Evolutionary conservation across 2,888 invertebrate genomes (phyloP).

Genomic region (Stenichneumon culpator): DNA sequence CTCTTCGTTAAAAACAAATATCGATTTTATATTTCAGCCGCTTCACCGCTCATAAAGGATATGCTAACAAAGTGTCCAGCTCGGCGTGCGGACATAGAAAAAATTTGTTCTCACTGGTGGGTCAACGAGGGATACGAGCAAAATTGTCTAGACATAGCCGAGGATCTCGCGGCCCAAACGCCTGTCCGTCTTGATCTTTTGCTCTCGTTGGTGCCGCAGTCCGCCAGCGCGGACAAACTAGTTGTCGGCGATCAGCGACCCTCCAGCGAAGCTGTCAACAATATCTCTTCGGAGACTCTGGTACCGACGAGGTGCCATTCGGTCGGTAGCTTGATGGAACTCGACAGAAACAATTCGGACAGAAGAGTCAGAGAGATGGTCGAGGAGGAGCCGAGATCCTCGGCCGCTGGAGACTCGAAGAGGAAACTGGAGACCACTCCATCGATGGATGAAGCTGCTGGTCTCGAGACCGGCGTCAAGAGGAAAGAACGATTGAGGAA

Average conservation of each 20-base stretch:
- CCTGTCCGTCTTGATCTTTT: slow-evolving; percentile 95
- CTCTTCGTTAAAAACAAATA: background rate
- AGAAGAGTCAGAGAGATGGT: slow-evolving; percentile 81
- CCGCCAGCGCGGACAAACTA: slow-evolving; percentile 90
- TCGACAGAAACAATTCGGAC: slow-evolving; percentile 89
- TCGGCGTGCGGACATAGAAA: slow-evolving; percentile 95
- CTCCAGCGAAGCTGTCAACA: slow-evolving; percentile 76
- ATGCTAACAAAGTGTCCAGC: slow-evolving; percentile 97
- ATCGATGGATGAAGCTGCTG: slow-evolving; percentile 88
- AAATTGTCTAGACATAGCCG: slow-evolving; percentile 94
- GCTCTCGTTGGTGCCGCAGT: slow-evolving; percentile 92
- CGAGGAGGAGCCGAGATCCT: slow-evolving; percentile 82
- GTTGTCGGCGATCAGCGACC: slow-evolving; percentile 87
- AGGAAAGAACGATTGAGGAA: slow-evolving; percentile 88
- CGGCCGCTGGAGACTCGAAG: slow-evolving; percentile 87
- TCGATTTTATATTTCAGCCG: slow-evolving; percentile 88
- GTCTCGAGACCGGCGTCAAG: slow-evolving; percentile 81
- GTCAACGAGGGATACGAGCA: slow-evolving; percentile 94
- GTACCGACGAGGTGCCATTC: slow-evolving; percentile 88
- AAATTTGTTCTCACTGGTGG: slow-evolving; percentile 99
- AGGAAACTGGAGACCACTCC: slow-evolving; percentile 92
- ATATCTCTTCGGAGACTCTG: slow-evolving; percentile 80
- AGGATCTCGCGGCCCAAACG: slow-evolving; percentile 95
- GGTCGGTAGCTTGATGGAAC: slow-evolving; percentile 91
- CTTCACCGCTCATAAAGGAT: slow-evolving; percentile 96